Base-by-base conservation (phyloP, 2,888 invertebrate species). In the Campoletis raptor region DNA sequence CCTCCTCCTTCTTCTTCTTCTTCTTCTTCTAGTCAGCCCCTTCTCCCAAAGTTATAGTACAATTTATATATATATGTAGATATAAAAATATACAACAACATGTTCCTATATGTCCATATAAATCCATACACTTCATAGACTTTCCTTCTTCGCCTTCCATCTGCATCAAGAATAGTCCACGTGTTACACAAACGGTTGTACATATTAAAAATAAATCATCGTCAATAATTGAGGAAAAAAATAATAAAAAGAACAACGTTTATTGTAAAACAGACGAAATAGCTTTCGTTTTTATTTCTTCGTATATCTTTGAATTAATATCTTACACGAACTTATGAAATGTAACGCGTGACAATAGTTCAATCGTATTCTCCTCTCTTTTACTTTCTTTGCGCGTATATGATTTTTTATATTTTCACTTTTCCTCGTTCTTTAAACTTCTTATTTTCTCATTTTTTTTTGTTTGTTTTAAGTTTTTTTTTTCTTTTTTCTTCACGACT, bases 221-320 rank as follows among this genome's bases (percentile, higher is more conserved):
- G 45, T 67, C 12, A 73, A 57, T 36, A 61, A 52, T 76, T n/a
- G 37, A 18, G 61, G 61, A 76, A 70, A n/a, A 80, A 82, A 80
- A 74, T 64, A 72, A 52, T 45, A 83, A 12, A 83, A 30, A 30
- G 30, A 2, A 30, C 30, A 30, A 30, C 30, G 57, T 52, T 88
- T 88, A 89, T 81, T 93, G 90, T 90, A 93, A 93, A 93, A 93
- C 93, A 92, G 92, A 93, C 91, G 91, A 93, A 92, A 93, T 90
- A 89, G 88, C 90, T 91, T 91, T 92, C 86, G 82, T 77, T 73
- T 80, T 85, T 87, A 85, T 89, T 91, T 90, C 87, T 91, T 91
- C 85, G 85, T 90, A 89, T 90, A 90, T 88, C 85, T 89, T 89
- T 81, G 82, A 87, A 83, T 89, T 84, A 84, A 40, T 86, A 86